These are phyloP conservation scores for Lamprotornis superbus DNA, from an alignment of 2,113 vertebrate species.

Conservation along the genomic window DNA sequence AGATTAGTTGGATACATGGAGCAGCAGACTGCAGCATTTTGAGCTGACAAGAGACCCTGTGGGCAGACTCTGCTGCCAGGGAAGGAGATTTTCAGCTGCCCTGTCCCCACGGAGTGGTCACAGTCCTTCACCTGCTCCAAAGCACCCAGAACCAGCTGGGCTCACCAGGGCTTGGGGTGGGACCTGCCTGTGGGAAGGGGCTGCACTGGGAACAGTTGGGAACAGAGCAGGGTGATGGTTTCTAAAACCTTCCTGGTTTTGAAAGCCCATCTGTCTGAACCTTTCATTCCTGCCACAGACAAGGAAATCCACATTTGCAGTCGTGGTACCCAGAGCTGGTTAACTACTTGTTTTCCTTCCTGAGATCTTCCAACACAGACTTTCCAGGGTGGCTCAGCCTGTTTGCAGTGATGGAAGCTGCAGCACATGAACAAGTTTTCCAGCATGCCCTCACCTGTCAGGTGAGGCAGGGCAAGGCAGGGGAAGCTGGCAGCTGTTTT, in stretches of 20 bases:
- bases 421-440: background rate
- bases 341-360: background rate
- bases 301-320: background rate
- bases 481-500: background rate
- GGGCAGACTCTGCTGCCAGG: background rate
- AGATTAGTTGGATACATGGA: background rate
- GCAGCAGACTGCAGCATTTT: background rate
- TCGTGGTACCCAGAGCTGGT: accelerated
- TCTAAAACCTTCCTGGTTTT: background rate
- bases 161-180: background rate
- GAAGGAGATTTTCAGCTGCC: background rate
- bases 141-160: background rate
- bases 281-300: background rate
- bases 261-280: background rate
- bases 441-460: background rate
- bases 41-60: background rate
- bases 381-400: background rate
- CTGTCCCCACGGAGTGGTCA: background rate
- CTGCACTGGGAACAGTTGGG: background rate
- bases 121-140: background rate
- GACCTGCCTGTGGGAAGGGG: background rate
- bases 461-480: background rate
- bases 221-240: background rate
- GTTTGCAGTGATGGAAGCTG: background rate
- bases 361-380: background rate